Conservation (phyloP, 2,113 vertebrate species). For the Cephalopholis sonnerati region DNA sequence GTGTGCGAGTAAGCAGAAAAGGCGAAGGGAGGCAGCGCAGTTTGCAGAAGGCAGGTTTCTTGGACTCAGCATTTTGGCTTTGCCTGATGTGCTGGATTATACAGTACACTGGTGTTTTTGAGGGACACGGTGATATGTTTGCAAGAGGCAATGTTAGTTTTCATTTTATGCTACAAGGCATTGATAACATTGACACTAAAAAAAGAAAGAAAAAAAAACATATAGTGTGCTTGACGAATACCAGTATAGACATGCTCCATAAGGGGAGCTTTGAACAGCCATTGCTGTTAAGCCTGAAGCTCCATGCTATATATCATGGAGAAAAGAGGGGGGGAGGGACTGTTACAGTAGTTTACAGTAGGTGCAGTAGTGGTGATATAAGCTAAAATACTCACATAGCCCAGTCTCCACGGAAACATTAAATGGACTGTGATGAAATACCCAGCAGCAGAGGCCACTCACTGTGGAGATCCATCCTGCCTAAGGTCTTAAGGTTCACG, state of each 20-base stretch:
- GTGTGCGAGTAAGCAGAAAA: constrained; percentile 76
- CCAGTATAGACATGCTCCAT: background rate
- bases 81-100: constrained; percentile 62
- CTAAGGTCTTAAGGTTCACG: constrained; percentile 48
- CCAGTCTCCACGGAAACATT: constrained; percentile 37
- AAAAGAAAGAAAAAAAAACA: background rate
- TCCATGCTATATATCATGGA: background rate
- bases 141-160: constrained; percentile 46
- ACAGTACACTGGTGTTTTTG: constrained; percentile 43
- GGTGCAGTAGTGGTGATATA: constrained; percentile 29
- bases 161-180: constrained; percentile 16
- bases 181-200: constrained; percentile 14
- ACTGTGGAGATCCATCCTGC: constrained; percentile 37
- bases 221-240: background rate
- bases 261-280: constrained; percentile 13
- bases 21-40: constrained; percentile 33
- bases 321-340: background rate
- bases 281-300: background rate
- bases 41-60: constrained; percentile 63
- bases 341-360: constrained; percentile 13
- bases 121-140: constrained; percentile 50
- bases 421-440: constrained; percentile 53
- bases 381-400: constrained; percentile 44
- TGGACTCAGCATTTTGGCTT: constrained; percentile 74
- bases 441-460: constrained; percentile 34